These are phyloP conservation scores for Drosophila pallidifrons DNA, from an alignment of 1,140 invertebrate species.

Conservation along the genomic window DNA sequence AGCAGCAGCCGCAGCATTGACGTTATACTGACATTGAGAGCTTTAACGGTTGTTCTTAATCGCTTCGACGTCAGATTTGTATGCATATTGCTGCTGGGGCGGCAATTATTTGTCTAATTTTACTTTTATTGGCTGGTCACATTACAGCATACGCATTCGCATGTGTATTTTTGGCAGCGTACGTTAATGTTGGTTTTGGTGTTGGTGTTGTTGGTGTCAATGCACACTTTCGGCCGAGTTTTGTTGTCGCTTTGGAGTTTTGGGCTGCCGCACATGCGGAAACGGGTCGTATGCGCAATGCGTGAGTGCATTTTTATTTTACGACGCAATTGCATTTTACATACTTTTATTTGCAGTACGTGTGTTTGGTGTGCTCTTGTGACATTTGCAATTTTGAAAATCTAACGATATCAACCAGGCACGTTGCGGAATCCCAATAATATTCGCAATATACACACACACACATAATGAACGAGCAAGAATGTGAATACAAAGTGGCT, in stretches of 20 bases:
- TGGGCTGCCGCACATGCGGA: slow-evolving; percentile 46
- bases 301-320: slow-evolving; percentile 32
- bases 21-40: slow-evolving; percentile 61
- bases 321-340: slow-evolving; percentile 58
- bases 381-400: slow-evolving; percentile 20
- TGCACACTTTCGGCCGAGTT: slow-evolving; percentile 76
- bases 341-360: slow-evolving; percentile 33
- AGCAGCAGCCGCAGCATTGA: slow-evolving; percentile 40
- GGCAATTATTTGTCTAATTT: slow-evolving; percentile 55
- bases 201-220: slow-evolving; percentile 62
- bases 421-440: slow-evolving; percentile 36
- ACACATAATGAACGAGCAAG: slow-evolving; percentile 27
- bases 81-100: slow-evolving; percentile 13
- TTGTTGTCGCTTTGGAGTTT: slow-evolving; percentile 32
- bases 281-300: slow-evolving; percentile 71
- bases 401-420: slow-evolving; percentile 49
- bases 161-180: slow-evolving; percentile 20
- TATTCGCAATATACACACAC: neutral
- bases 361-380: slow-evolving; percentile 22
- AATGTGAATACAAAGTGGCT: slow-evolving; percentile 45
- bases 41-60: slow-evolving; percentile 71
- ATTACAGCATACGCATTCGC: slow-evolving; percentile 41
- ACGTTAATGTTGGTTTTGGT: slow-evolving; percentile 6
- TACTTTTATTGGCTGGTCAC: slow-evolving; percentile 32
- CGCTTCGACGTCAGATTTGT: slow-evolving; percentile 31